phyloP scores from a whole-genome alignment of 2,888 invertebrate genomes.

The Opisthograptis luteolata region DNA sequence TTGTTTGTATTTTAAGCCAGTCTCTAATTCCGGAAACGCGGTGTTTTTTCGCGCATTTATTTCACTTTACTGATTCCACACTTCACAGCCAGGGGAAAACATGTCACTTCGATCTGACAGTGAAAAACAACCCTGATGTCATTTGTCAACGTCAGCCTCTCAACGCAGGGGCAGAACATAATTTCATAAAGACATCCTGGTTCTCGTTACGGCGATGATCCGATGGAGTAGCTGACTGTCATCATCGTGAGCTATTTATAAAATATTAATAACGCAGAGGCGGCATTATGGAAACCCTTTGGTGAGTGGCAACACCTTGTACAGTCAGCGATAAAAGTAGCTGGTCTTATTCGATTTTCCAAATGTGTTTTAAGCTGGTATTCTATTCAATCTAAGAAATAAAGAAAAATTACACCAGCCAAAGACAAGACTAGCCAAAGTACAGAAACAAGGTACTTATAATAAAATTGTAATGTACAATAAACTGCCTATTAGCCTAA shows the following conservation, averaged over 20 bases:
- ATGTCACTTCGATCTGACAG: conserved; percentile 81
- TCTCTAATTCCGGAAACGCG: conserved; percentile 30
- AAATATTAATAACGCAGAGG: too few species aligned
- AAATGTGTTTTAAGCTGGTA: too few species aligned
- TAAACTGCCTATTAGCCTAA: too few species aligned
- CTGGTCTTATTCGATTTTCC: too few species aligned
- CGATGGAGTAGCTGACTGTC: conserved; percentile 44
- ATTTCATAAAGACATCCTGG: conserved; percentile 81
- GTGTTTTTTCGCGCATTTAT: conserved; percentile 57
- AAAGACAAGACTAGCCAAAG: too few species aligned
- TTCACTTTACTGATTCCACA: conserved; percentile 71
- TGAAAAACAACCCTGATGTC: conserved; percentile 77
- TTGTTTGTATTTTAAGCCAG: conserved; percentile 13
- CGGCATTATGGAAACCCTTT: too few species aligned
- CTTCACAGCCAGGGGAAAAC: conserved; percentile 71
- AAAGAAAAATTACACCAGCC: too few species aligned
- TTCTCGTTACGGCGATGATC: conserved; percentile 68
- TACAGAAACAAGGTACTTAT: too few species aligned
- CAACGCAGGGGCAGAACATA: conserved; percentile 75
- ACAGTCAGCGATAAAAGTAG: too few species aligned
- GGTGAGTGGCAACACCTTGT: too few species aligned
- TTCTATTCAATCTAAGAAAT: too few species aligned
- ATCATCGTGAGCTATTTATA: conserved; percentile 57
- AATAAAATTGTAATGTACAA: too few species aligned
- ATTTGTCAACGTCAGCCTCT: conserved; percentile 81